Percentiles rank a stretch among this genome's conserved stretches.
phyloP scores from a whole-genome alignment of 1,140 invertebrate species.

The Mycetomoellerius zeteki region DNA sequence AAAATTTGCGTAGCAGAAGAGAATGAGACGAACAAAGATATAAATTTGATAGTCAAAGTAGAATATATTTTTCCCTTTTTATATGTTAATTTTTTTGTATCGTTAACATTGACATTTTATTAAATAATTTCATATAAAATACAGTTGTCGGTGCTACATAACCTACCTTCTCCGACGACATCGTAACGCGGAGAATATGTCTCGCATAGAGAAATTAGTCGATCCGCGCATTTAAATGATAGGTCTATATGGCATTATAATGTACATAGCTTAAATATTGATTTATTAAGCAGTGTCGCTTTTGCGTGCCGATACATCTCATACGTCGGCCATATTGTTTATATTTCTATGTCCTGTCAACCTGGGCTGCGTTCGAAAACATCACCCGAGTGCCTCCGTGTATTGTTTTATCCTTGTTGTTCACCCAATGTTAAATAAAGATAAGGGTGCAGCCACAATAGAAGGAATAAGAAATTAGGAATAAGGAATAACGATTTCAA shows the following conservation, averaged over 20 bases:
- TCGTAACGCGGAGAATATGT: slow-evolving; percentile 38
- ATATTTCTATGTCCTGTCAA: too few relatives aligned
- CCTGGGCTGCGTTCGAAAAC: too few relatives aligned
- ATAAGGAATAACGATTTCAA: too few relatives aligned
- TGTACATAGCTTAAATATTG: slow-evolving; percentile 58
- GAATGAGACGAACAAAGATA: background rate
- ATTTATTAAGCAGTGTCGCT: slow-evolving; percentile 61
- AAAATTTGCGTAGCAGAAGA: background rate
- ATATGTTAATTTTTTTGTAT: background rate
- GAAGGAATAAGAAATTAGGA: too few relatives aligned
- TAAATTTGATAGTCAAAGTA: background rate
- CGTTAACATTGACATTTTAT: slow-evolving; percentile 5
- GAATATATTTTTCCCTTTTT: background rate
- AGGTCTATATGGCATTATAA: slow-evolving; percentile 28
- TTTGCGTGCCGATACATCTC: slow-evolving; percentile 24
- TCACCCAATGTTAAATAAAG: too few relatives aligned
- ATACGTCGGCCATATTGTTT: slow-evolving; percentile 71
- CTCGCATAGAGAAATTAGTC: background rate
- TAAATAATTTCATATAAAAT: slow-evolving; percentile 10
- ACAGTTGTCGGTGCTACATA: slow-evolving; percentile 46
- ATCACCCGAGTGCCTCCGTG: too few relatives aligned
- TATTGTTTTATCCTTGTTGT: too few relatives aligned
- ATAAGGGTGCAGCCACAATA: too few relatives aligned
- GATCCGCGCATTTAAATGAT: slow-evolving; percentile 21
- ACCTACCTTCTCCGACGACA: slow-evolving; percentile 78